Evolutionary conservation across 2,888 invertebrate genomes (phyloP), one percentile per base, ranked within the genome.

Genomic region (Euzophera pinguis): DNA sequence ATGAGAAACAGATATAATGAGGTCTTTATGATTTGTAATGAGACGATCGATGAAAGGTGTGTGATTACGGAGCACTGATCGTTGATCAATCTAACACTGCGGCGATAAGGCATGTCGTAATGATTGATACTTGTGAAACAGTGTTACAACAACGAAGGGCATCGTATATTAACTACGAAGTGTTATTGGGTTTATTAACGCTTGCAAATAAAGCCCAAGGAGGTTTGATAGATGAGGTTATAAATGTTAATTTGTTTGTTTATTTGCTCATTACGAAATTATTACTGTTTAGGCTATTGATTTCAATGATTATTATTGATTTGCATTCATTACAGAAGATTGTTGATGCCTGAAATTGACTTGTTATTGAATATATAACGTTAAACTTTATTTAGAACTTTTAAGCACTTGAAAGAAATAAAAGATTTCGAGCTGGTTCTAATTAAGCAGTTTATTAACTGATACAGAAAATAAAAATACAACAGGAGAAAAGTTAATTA

Each of bases 1-100:
- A 32, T 45, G 16, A 34, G 45, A 45, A 45, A 32, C 32, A 6
- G 45, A 32, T 32, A 45, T 45, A 45, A 45, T 45, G 45, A 45
- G 45, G 45, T 45, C 29, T 45, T 29, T 45, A 43, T 12, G 27
- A 43, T 38, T 48, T 38, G 17, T 48, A 50, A 50, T 50, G 50
- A 35, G 41, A 34, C 32, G 39, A 48, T 50, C 5, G 29, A 41
- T 34, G 42, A 42, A 43, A 50, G 50, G 49, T 50, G 32, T 38
- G 16, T 42, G 50, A 35, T 35, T 35, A 42, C 53, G 8, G 3
- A 32, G 22, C 22, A 22, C 37, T 38, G 39, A 37, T 37, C 13
- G 13, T 39, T 56, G 53, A 56, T 56, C 56, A 56, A 53, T 56
- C 51, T 49, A 51, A 53, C 50, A 41, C 45, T 45, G 45, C 38